phyloP scores from a whole-genome alignment of 2,888 invertebrate species.

The Lasioglossum marginatum region DNA sequence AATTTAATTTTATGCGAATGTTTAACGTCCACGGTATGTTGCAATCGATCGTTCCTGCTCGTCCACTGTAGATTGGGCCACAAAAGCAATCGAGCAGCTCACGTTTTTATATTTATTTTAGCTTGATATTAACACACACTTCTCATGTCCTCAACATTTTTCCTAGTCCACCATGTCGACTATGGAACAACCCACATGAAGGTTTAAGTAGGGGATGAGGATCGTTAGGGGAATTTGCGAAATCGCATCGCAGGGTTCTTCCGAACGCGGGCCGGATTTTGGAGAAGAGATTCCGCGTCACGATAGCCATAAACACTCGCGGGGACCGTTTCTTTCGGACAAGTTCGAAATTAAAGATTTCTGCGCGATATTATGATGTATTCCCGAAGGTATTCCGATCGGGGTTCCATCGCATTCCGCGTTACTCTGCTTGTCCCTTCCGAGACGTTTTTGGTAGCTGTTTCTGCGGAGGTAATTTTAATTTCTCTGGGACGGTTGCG shows the following conservation, averaged over 20 bases:
- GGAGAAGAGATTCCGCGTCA: slow-evolving; percentile 22
- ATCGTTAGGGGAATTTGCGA: slow-evolving; percentile 32
- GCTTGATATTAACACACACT: too few species aligned
- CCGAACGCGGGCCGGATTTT: slow-evolving; percentile 1
- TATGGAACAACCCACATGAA: too few species aligned
- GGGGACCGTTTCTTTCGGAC: slow-evolving; percentile 31
- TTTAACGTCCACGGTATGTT: too few species aligned
- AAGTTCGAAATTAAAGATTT: slow-evolving; percentile 56
- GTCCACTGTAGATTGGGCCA: too few species aligned
- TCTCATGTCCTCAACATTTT: too few species aligned
- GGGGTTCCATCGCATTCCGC: not conserved
- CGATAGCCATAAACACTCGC: slow-evolving; percentile 18
- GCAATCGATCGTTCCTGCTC: too few species aligned
- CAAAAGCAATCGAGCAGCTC: too few species aligned
- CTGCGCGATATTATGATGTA: slow-evolving; percentile 45
- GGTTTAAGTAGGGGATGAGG: not conserved
- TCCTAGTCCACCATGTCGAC: too few species aligned
- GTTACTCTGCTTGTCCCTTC: not conserved
- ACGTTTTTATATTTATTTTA: too few species aligned
- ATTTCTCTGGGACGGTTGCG: not conserved
- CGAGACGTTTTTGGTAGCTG: slow-evolving; percentile 19
- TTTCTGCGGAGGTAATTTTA: slow-evolving; percentile 15
- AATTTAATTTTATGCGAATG: not conserved
- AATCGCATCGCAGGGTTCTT: slow-evolving; percentile 27
- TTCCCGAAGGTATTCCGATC: slow-evolving; percentile 7